These are phyloP conservation scores for Eumerus sabulonum DNA, from an alignment of 2,888 invertebrate species.

Conservation along the genomic window DNA sequence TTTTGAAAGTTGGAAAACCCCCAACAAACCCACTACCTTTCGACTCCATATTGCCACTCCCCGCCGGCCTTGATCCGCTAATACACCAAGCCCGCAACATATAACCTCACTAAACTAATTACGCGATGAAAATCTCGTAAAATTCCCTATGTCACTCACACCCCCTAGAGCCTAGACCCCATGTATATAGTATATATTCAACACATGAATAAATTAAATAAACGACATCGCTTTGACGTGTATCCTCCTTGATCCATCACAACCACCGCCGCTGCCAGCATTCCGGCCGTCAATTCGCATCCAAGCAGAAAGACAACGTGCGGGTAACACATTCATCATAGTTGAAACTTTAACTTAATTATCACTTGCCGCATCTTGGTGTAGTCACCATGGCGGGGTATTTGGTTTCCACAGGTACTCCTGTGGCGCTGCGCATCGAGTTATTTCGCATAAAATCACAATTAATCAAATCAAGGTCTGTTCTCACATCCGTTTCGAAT, in stretches of 20 bases:
- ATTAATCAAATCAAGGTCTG: conserved; percentile 65
- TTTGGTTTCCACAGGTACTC: conserved; percentile 11
- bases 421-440: conserved; percentile 44
- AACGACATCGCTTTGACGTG: conserved; percentile 30
- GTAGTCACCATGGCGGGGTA: conserved; percentile 37
- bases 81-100: conserved; percentile 33
- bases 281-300: too few species aligned
- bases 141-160: conserved; percentile 60
- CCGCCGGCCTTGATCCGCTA: too few species aligned
- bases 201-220: conserved; percentile 67
- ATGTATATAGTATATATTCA: too few species aligned
- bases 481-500: conserved; percentile 7
- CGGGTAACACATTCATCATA: conserved; percentile 54
- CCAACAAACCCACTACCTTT: too few species aligned
- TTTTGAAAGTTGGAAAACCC: too few species aligned
- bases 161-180: too few species aligned
- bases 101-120: conserved; percentile 54
- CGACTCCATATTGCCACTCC: too few species aligned
- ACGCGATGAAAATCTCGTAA: conserved; percentile 55
- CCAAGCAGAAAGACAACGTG: conserved; percentile 24
- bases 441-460: conserved; percentile 67
- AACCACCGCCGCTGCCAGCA: too few species aligned
- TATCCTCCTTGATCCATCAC: not conserved
- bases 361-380: conserved; percentile 59
- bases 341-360: conserved; percentile 61